Evolutionary conservation across 2,888 invertebrate genomes (phyloP), one percentile per base, ranked within the genome.

Genomic region (Scaptomyza parva): DNA sequence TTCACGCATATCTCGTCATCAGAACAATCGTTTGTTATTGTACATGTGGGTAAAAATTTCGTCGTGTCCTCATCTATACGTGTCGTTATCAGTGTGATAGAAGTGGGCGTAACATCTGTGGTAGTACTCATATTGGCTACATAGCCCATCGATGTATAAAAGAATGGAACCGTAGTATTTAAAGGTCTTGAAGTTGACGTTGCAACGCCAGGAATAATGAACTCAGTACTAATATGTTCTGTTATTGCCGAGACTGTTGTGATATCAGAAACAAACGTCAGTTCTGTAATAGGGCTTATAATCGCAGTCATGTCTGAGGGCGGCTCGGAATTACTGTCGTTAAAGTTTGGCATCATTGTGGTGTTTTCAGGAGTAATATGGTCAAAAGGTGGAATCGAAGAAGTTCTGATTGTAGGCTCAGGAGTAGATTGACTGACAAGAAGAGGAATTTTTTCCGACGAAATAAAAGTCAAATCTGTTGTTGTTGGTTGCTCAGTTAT

Each of bases 1-100:
- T 91, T 86, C 44, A 93, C 89, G 84, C 94, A 94, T 30, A 92
- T 90, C 67, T 92, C 91, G 64, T 91, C 89, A 63, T 90, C 83
- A 33, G 88, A 78, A 82, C 93, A 93, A 74, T 93, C 91, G 54
- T 67, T 71, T 63, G 91, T 87, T 17, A 67, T 72, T n/a, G 43
- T 62, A 76, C 92, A 92, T 9, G 20, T 62, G 54, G 12, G 17
- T 26, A 17, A 50, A 35, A 20, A 61, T 63, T 72, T 70, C 54
- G 63, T 86, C 64, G 43, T 35, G 0, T 61, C 12, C 4, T 41
- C 22, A 14, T 39, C 40, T 22, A 61, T 73, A 14, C 9, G 7
- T 7, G 45, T 41, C 28, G 39, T 55, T 14, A 50, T 77, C 50
- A 53, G 43, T 48, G 53, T 17, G 28, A 30, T 8, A 37, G 54